A percentile compares a stretch with the other conserved stretches of the same genome.
phyloP scores from a whole-genome alignment of 2,888 invertebrate genomes.

The Thecocarcelia acutangulata region DNA sequence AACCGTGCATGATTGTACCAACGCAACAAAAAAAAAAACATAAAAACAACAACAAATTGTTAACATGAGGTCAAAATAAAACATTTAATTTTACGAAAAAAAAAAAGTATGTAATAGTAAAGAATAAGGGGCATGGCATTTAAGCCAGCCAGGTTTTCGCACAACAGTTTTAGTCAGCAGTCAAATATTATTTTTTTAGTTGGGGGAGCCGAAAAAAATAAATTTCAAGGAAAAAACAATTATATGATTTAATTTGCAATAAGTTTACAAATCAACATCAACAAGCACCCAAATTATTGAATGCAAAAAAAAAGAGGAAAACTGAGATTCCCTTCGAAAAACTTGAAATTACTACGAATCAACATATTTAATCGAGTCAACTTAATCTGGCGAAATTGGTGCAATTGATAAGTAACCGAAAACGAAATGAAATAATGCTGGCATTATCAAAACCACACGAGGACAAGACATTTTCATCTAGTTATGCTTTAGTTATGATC shows the following conservation, averaged over 20 bases:
- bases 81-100: conserved; percentile 43
- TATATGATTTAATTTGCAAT: conserved; percentile 49
- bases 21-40: conserved; percentile 1
- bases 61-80: conserved; percentile 66
- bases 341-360: conserved; percentile 34
- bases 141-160: conserved; percentile 8
- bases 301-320: conserved; percentile 13
- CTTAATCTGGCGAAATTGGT: conserved; percentile 13
- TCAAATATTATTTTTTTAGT: conserved; percentile 26
- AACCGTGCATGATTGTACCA: conserved; percentile 61
- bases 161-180: conserved; percentile 40
- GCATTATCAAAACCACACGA: too few species aligned
- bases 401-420: conserved; percentile 29
- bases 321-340: conserved; percentile 31
- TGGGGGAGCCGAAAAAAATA: conserved; percentile 23
- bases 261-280: conserved; percentile 5
- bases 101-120: conserved; percentile 2
- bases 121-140: conserved; percentile 37
- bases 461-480: too few species aligned
- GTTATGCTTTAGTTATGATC: too few species aligned
- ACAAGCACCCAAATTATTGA: neutral
- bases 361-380: conserved; percentile 26
- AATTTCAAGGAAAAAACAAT: conserved; percentile 52
- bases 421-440: neutral
- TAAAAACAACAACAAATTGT: conserved; percentile 39